Base-by-base conservation (phyloP, 2,797 vertebrate species). In the Myotis daubentonii region DNA sequence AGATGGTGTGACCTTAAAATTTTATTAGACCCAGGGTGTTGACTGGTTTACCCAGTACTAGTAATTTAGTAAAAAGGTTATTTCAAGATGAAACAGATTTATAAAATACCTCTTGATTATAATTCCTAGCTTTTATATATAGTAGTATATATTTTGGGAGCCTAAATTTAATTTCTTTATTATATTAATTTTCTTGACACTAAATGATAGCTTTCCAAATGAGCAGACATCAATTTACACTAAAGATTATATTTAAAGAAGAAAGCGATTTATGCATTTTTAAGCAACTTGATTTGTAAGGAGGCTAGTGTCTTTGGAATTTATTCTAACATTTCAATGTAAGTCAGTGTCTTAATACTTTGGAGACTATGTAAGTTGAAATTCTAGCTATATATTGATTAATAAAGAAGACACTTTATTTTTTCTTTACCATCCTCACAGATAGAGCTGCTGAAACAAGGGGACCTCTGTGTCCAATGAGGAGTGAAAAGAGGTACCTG, bases 401-500 rank as follows among this genome's bases (percentile, higher is more conserved):
- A 88, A n/a, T 92, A 78, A 95, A 83, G 82, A 62, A 94, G 93
- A 91, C n/a, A 66, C 81, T 86, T 47, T n/a, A 0, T 25, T 53
- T 53, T 95, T 97, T 70, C 47, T 97, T 97, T 94, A 22, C 55
- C 16, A 13, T 97, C 86, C 82, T 19, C 93, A 93, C 97, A 98
- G 98, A 94, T 95, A 97, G 83, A 95, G 15, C 66, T 82, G 82
- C 92, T 89, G 97, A 97, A 90, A 93, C 92, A 94, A 87, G 95
- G 82, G 96, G 95, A 97, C 94, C 95, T 8, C 84, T 95, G 19
- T 47, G 74, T 86, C 75, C 97, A 88, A 66, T 91, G 74, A 96
- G 87, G 85, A 94, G 60, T 41, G 96, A 97, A 55, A 87, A 96
- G 90, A 98, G 98, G 98, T 98, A 93, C 16, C 41, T 86, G 10